Base-by-base conservation (phyloP, 2,113 vertebrate species). In the Myodes glareolus region DNA sequence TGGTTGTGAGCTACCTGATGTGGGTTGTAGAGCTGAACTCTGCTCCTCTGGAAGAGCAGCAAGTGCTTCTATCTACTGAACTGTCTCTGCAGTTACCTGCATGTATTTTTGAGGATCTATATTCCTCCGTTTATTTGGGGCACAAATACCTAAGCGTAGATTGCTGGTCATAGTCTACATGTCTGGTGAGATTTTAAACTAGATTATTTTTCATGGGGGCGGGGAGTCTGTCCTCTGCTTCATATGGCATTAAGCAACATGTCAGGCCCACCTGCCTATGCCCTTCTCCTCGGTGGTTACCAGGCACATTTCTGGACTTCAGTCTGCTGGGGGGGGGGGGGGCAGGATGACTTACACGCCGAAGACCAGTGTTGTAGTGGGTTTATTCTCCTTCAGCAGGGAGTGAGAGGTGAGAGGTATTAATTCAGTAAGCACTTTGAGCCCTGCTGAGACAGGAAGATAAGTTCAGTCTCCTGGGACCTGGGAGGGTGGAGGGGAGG, bases 241-340 rank as follows among this genome's bases (percentile, higher is more conserved):
- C 42, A 9, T 16, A 25, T 5, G 39, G 1, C 55, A 27, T n/a
- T 70, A 14, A 42, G 33, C 75, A n/a, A 19, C 14, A 1, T 7
- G 4, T 47, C 10, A 6, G 73, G 29, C 72, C 50, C 68, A 5
- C 14, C 27, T 5, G 3, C 10, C 5, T 25, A 55, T 13, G 23
- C 31, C 27, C 50, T 19, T 21, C 58, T 67, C 47, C 50, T 42
- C 3, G 0, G 1, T 31, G 72, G n/a, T 7, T 72, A 5, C 1
- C 6, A 67, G 0, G 13, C 2, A 0, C 16, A 13, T 72, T 42
- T 29, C 39, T 4, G 27, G 67, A 25, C 25, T 0, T 39, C 67
- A 21, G 9, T 50, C 13, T 0, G 3, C 12, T 29, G 16, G 61
- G 55, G 77, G n/a, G n/a, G n/a, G n/a, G n/a, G n/a, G n/a, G n/a